Percentiles rank a stretch among this genome's conserved stretches.
Conservation (phyloP, 2,888 invertebrate species). For the Hirtodrosophila duncani region DNA sequence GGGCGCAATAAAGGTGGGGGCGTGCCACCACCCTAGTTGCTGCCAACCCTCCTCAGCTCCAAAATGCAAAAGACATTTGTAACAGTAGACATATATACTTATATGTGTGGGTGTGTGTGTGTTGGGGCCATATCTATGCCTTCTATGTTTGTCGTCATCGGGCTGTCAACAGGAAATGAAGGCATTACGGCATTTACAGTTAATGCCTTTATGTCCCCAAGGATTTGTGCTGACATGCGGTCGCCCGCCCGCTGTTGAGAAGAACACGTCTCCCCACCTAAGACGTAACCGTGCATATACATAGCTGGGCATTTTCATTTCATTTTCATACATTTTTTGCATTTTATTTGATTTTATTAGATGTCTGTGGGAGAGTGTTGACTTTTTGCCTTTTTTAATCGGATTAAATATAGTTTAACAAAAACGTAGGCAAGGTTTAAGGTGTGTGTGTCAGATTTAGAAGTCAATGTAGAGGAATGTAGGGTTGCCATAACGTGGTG, state of each 20-base stretch:
- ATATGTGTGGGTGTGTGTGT: slow-evolving; percentile 29
- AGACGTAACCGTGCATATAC: too few species aligned
- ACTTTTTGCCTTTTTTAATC: too few species aligned
- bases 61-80: slow-evolving; percentile 10
- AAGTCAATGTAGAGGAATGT: too few species aligned
- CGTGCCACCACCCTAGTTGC: slow-evolving; percentile 17
- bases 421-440: too few species aligned
- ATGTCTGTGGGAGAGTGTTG: slow-evolving; percentile 1
- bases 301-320: slow-evolving; percentile 17
- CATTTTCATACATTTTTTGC: slow-evolving; percentile 53
- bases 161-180: slow-evolving; percentile 67
- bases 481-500: too few species aligned
- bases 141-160: slow-evolving; percentile 22
- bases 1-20: slow-evolving; percentile 44
- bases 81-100: slow-evolving; percentile 24
- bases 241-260: slow-evolving; percentile 9
- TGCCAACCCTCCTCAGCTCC: background rate
- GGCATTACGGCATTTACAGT: slow-evolving; percentile 69
- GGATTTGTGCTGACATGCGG: slow-evolving; percentile 46
- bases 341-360: slow-evolving; percentile 66
- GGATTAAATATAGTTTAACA: too few species aligned
- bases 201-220: slow-evolving; percentile 68
- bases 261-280: too few species aligned
- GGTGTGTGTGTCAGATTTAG: too few species aligned
- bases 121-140: background rate